phyloP scores from a whole-genome alignment of 2,797 vertebrate species.

The Dryobates pubescens region DNA sequence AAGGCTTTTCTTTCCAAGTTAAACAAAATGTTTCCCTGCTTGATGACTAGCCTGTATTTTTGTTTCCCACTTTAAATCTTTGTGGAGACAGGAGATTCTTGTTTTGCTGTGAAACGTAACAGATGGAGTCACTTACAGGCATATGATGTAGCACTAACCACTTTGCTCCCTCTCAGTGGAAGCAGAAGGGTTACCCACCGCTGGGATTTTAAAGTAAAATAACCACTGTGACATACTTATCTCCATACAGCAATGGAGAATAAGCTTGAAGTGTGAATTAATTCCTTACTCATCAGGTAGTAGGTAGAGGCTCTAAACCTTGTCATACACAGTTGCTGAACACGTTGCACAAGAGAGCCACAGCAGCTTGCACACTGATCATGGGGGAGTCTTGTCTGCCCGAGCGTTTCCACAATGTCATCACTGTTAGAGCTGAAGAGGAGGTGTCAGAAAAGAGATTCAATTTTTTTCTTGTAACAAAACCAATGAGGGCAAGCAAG shows the following conservation, averaged over 20 bases:
- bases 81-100: not conserved
- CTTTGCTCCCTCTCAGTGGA: not conserved
- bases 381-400: not conserved
- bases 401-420: accelerated
- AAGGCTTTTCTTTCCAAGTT: conserved; percentile 14
- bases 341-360: not conserved
- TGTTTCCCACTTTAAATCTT: not conserved
- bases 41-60: not conserved
- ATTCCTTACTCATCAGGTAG: conserved; percentile 13
- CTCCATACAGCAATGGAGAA: not conserved
- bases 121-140: not conserved
- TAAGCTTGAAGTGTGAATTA: conserved; percentile 12
- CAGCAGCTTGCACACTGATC: not conserved
- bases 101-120: not conserved
- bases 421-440: not conserved
- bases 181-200: not conserved
- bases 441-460: not conserved
- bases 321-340: not conserved
- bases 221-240: not conserved
- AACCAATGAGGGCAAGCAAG: not conserved
- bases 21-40: not conserved
- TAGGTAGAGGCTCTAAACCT: not conserved
- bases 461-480: not conserved
- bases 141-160: not conserved
- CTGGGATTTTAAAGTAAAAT: not conserved